phyloP scores from a whole-genome alignment of 1,140 invertebrate genomes.

The Piezodorus guildinii region DNA sequence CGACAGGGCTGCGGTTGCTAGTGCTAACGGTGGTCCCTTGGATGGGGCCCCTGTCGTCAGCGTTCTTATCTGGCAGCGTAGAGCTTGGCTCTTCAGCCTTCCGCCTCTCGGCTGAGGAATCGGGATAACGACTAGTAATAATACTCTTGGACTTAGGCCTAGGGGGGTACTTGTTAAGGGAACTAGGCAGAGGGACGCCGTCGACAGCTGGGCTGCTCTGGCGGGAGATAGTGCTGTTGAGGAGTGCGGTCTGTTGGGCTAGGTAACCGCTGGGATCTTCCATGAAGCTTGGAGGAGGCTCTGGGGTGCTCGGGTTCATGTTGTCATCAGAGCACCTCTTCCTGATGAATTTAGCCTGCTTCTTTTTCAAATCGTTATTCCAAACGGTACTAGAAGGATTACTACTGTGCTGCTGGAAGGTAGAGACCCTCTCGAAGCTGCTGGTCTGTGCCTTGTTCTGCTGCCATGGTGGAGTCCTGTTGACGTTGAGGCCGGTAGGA shows the following conservation, averaged over 20 bases:
- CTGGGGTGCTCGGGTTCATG: constrained; percentile 36
- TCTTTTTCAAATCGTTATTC: constrained; percentile 48
- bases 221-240: constrained; percentile 70
- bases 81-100: constrained; percentile 24
- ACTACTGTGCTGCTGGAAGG: constrained; percentile 56
- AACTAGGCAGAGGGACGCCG: constrained; percentile 38
- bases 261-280: constrained; percentile 82
- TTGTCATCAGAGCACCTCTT: constrained; percentile 42
- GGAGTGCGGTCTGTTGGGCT: constrained; percentile 68
- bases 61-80: constrained; percentile 37
- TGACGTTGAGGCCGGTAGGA: constrained; percentile 14
- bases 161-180: constrained; percentile 29
- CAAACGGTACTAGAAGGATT: constrained; percentile 41
- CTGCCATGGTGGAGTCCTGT: constrained; percentile 39
- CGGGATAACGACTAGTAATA: constrained; percentile 19
- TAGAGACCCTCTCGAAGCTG: constrained; percentile 54
- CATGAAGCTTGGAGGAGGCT: constrained; percentile 44
- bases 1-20: constrained; percentile 43
- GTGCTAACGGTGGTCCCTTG: constrained; percentile 63
- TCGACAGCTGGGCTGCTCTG: constrained; percentile 35
- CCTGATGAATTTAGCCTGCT: constrained; percentile 39
- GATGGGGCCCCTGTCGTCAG: constrained; percentile 48
- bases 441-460: constrained; percentile 37
- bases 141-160: constrained; percentile 18
- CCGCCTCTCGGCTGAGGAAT: constrained; percentile 22